These are phyloP conservation scores for Theristus sp. DNA, from an alignment of 2,888 invertebrate genomes.

Conservation along the genomic window DNA sequence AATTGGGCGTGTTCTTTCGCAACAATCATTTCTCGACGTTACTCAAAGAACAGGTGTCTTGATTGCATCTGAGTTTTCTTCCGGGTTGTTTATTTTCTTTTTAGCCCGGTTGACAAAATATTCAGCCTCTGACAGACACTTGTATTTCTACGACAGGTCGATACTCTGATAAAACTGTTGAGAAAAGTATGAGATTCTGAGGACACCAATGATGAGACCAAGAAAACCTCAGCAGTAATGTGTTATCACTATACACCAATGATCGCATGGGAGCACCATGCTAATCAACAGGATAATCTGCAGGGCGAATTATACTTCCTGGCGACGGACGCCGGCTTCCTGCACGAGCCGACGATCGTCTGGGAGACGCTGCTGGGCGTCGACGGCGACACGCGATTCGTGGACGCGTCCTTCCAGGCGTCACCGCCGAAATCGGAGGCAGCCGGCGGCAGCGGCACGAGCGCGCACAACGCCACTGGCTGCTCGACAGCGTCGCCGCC, in stretches of 20 bases:
- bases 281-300: slow-evolving; percentile 9
- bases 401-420: slow-evolving; percentile 35
- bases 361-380: slow-evolving; percentile 42
- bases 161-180: too few relatives aligned
- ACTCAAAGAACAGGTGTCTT: slow-evolving; percentile 34
- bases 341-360: slow-evolving; percentile 37
- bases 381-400: slow-evolving; percentile 40
- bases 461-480: neutral
- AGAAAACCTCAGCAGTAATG: too few relatives aligned
- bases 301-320: slow-evolving; percentile 38
- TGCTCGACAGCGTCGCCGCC: neutral
- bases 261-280: too few relatives aligned
- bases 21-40: slow-evolving; percentile 44
- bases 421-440: slow-evolving; percentile 1
- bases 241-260: too few relatives aligned
- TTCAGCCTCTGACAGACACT: too few relatives aligned
- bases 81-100: too few relatives aligned
- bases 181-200: too few relatives aligned
- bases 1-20: slow-evolving; percentile 40
- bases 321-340: slow-evolving; percentile 41
- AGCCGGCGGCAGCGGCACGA: too few relatives aligned
- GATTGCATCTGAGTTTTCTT: too few relatives aligned
- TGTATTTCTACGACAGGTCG: too few relatives aligned
- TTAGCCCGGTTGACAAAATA: too few relatives aligned
- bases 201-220: too few relatives aligned